Base-by-base conservation (phyloP, 1,140 invertebrate species). In the Carcinoscorpius rotundicauda region DNA sequence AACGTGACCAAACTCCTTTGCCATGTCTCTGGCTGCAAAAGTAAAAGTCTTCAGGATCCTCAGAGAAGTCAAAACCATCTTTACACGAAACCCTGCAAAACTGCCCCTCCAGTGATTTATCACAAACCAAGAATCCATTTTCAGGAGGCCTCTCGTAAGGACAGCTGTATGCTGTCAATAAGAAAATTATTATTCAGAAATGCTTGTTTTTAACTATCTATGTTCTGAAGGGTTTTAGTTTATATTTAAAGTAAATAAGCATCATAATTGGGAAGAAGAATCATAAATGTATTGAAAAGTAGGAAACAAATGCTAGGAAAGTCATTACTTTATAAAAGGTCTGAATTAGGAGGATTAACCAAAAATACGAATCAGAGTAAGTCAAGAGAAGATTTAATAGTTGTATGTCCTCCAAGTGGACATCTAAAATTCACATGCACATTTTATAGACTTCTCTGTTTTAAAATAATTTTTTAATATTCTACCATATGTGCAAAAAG, bases 31-130 rank as follows among this genome's bases (percentile, higher is more conserved):
- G 53, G n/a, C 53, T 55, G n/a, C 53, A 55, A 55, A 55, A 55
- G n/a, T 55, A 55, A 55, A 55, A 8, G n/a, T 55, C 53, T 55
- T 55, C 53, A n/a, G 53, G 53, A 9, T 8, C 8, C n/a, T 9
- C 8, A 49, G 60, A 60, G 50, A 67, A 67, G 3, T 92, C 95
- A 77, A 93, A 93, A 55, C 93, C 93, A 84, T 97, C 93, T 63
- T 89, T 90, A 10, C 91, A 93, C 74, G 92, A 97, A 4, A 93
- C 93, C 73, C 95, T 97, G 80, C 97, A 97, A 69, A 90, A 88
- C 0, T 62, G 65, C 9, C 65, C 65, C 10, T 59, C 55, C 3
- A 49, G 29, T 52, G 53, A 66, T 2, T 29, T 51, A 29, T 66
- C 65, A 11, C 68, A 69, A 10, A 57, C 60, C 5, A 64, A 50